Conservation (phyloP, 1,140 invertebrate species). For the Andricus grossulariae region DNA sequence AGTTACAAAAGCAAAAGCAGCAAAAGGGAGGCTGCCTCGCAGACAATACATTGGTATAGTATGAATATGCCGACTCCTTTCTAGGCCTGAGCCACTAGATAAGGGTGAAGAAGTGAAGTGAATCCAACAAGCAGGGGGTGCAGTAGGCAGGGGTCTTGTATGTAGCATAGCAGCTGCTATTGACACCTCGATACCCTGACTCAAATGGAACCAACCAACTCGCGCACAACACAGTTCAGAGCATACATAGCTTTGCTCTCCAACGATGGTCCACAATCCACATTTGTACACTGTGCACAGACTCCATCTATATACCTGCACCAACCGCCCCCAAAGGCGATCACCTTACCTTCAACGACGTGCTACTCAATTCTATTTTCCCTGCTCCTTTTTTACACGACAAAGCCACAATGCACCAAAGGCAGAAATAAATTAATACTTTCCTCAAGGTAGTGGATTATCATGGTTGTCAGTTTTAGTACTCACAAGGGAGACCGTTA, state of each 20-base stretch:
- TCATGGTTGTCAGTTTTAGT: no score
- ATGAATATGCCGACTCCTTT: slow-evolving; percentile 55
- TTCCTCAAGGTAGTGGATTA: no score
- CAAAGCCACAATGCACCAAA: no score
- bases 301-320: slow-evolving; percentile 9
- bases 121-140: slow-evolving; percentile 60
- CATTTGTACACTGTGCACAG: not conserved
- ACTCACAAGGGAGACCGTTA: no score
- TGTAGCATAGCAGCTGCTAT: slow-evolving; percentile 74
- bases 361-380: no score
- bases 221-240: slow-evolving; percentile 58
- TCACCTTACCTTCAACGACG: not conserved
- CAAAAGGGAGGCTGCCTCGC: not conserved
- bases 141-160: slow-evolving; percentile 69
- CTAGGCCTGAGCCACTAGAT: slow-evolving; percentile 54
- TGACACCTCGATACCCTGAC: slow-evolving; percentile 75
- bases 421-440: no score
- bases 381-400: no score
- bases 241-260: slow-evolving; percentile 66
- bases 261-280: slow-evolving; percentile 36
- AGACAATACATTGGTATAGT: slow-evolving; percentile 27
- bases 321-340: not conserved
- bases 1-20: not conserved
- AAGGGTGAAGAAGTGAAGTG: slow-evolving; percentile 70
- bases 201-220: slow-evolving; percentile 73